Percentiles rank a stretch among this genome's conserved stretches.
Conservation (phyloP, 2,113 vertebrate species). For the Pelecanoides urinatrix region DNA sequence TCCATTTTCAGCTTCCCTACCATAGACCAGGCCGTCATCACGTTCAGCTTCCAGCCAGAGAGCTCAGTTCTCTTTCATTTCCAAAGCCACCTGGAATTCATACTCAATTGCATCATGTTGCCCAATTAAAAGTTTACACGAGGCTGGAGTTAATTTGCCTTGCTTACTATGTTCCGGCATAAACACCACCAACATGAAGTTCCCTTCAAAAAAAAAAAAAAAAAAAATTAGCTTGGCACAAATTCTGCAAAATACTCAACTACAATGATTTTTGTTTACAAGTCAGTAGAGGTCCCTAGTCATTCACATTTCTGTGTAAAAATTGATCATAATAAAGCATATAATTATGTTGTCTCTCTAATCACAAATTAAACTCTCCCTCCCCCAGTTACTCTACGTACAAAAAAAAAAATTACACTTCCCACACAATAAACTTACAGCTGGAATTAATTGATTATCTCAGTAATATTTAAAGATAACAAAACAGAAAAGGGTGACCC, state of each 20-base stretch:
- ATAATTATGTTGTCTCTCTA: neutral
- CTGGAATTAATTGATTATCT: neutral
- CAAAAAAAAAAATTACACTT: neutral
- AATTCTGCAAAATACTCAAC: neutral
- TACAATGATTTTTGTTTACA: constrained; percentile 12
- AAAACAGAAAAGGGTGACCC: neutral
- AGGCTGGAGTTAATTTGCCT: constrained; percentile 64
- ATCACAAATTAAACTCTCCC: neutral
- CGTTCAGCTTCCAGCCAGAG: constrained; percentile 78
- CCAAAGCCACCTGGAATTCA: constrained; percentile 73
- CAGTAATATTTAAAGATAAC: neutral
- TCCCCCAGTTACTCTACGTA: neutral
- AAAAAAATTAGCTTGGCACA: constrained; percentile 31
- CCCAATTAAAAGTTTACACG: constrained; percentile 54
- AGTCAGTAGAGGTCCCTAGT: neutral
- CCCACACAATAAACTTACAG: neutral
- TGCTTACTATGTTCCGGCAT: constrained; percentile 67
- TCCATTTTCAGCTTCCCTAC: constrained; percentile 92
- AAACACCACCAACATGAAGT: constrained; percentile 71
- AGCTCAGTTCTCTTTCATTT: constrained; percentile 81
- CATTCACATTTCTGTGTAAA: constrained; percentile 14
- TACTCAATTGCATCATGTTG: constrained; percentile 60
- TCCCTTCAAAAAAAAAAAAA: constrained; percentile 68
- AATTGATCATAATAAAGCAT: neutral
- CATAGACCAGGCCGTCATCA: constrained; percentile 92